These are phyloP conservation scores for Chaetogeoica ovagalla DNA, from an alignment of 2,888 invertebrate species.

Conservation along the genomic window DNA sequence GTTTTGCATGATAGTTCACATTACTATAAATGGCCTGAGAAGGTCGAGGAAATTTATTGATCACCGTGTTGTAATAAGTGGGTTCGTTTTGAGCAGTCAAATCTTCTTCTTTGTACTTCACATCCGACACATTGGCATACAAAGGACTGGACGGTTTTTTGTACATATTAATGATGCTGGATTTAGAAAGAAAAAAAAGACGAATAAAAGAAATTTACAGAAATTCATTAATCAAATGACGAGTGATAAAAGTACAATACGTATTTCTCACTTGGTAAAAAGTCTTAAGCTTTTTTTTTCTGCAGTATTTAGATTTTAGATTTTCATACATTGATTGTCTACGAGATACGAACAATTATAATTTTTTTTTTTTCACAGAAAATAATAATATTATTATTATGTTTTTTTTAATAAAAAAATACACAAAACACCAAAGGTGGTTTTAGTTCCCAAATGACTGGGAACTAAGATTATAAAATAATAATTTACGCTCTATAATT, in stretches of 20 bases:
- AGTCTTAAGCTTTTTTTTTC: too few relatives aligned
- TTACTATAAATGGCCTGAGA: constrained; percentile 36
- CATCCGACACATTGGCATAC: constrained; percentile 35
- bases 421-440: too few relatives aligned
- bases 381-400: too few relatives aligned
- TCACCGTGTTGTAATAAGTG: constrained; percentile 33
- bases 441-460: too few relatives aligned
- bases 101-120: neutral
- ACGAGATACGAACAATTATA: neutral
- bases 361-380: too few relatives aligned
- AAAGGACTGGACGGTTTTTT: constrained; percentile 42
- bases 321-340: neutral
- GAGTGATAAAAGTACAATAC: neutral
- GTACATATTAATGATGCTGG: constrained; percentile 18
- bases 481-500: too few relatives aligned
- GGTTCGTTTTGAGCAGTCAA: constrained; percentile 24
- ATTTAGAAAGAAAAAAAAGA: neutral
- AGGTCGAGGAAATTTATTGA: neutral
- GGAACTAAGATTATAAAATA: too few relatives aligned
- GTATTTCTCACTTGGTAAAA: neutral
- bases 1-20: constrained; percentile 6
- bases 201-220: neutral
- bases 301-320: too few relatives aligned
- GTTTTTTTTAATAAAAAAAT: too few relatives aligned
- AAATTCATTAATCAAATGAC: neutral